Evolutionary conservation across 2,888 invertebrate species (phyloP).

Genomic region (Dolichomitus sp.): DNA sequence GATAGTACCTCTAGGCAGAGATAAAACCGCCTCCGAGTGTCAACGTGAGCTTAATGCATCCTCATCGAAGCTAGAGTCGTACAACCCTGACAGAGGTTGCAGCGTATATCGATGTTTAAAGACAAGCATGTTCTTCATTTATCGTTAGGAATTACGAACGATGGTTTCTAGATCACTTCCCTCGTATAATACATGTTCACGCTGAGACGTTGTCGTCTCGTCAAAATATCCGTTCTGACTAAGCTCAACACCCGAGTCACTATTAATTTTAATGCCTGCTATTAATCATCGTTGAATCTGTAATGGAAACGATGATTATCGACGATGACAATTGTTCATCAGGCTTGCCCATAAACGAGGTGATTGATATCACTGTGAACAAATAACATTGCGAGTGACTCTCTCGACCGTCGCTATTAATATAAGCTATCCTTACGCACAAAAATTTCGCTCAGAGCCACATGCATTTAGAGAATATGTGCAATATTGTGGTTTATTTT

Average conservation of each 20-base stretch:
- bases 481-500: too few relatives aligned
- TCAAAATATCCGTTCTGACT: neutral
- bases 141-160: neutral
- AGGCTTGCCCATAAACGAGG: neutral
- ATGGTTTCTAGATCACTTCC: slow-evolving; percentile 25
- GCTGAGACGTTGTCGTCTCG: neutral
- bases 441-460: neutral
- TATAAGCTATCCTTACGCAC: too few relatives aligned
- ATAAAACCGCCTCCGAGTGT: slow-evolving; percentile 32
- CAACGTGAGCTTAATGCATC: slow-evolving; percentile 59
- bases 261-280: slow-evolving; percentile 31
- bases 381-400: neutral
- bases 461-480: neutral
- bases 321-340: slow-evolving; percentile 22
- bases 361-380: slow-evolving; percentile 15
- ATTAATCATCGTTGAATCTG: slow-evolving; percentile 27
- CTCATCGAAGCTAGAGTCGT: slow-evolving; percentile 23
- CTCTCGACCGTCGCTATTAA: neutral
- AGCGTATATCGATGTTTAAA: neutral
- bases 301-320: slow-evolving; percentile 16
- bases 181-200: neutral
- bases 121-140: slow-evolving; percentile 1
- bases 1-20: slow-evolving; percentile 20
- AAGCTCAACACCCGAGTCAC: neutral
- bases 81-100: slow-evolving; percentile 26